Percentiles rank a stretch among this genome's conserved stretches.
These are phyloP conservation scores for Monochamus saltuarius DNA, from an alignment of 1,140 invertebrate species.

Conservation along the genomic window DNA sequence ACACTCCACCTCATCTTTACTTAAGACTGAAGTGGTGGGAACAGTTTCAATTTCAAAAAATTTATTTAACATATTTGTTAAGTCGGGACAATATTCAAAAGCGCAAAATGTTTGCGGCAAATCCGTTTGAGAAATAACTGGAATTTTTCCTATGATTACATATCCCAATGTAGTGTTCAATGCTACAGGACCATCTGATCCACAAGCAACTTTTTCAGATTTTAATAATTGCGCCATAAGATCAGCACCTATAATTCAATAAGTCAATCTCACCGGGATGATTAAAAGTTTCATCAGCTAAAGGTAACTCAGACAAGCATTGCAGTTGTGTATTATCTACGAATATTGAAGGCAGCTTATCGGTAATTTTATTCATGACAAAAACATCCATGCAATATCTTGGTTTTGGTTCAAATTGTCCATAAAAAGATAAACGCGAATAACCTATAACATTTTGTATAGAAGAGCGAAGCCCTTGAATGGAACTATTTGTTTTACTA, in stretches of 20 bases:
- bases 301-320: no score
- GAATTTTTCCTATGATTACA: conserved; percentile 4
- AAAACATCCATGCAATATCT: neutral
- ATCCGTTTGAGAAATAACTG: neutral
- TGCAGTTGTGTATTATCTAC: neutral
- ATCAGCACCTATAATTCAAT: conserved; percentile 3
- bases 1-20: neutral
- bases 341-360: neutral
- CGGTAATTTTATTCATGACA: neutral
- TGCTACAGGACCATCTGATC: neutral
- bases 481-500: no score
- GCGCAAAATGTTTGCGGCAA: neutral
- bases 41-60: no score
- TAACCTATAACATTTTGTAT: neutral
- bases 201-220: neutral
- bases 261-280: neutral
- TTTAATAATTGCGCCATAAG: neutral
- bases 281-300: conserved; percentile 2
- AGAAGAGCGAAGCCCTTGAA: neutral
- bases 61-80: neutral
- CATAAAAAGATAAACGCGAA: neutral
- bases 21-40: neutral
- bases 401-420: neutral
- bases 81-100: neutral
- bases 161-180: conserved; percentile 1